Percentiles rank a stretch among this genome's conserved stretches.
Conservation (phyloP, 2,888 invertebrate genomes). For the Drosophila algonquin region DNA sequence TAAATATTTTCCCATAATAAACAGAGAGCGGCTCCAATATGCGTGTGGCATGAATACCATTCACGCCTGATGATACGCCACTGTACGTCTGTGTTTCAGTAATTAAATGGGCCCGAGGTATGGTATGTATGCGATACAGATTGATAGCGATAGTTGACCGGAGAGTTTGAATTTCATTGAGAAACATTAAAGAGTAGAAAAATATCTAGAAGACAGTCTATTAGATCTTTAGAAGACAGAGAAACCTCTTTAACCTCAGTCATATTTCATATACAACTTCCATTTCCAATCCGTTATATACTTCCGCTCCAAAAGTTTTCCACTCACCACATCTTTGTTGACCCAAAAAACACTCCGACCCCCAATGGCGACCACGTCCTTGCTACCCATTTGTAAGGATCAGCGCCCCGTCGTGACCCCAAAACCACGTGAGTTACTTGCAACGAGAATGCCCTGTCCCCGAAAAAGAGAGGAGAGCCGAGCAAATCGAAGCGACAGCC, state of each 20-base stretch:
- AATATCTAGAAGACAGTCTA: no score
- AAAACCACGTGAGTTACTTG: slow-evolving; percentile 35
- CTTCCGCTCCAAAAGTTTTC: not conserved
- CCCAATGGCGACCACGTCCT: slow-evolving; percentile 14
- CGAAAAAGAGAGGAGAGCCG: slow-evolving; percentile 30
- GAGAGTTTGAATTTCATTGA: no score
- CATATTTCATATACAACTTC: not conserved
- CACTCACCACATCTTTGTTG: not conserved
- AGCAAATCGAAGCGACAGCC: slow-evolving; percentile 61
- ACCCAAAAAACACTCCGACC: slow-evolving; percentile 10
- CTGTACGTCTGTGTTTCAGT: not conserved
- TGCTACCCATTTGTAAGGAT: slow-evolving; percentile 43
- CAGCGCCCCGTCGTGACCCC: slow-evolving; percentile 48
- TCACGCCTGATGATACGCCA: not conserved
- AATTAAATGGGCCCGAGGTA: not conserved
- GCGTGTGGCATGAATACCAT: not conserved
- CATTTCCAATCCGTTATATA: not conserved
- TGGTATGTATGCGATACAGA: not conserved
- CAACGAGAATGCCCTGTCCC: slow-evolving; percentile 14
- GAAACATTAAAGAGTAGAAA: no score
- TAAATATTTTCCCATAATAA: slow-evolving; percentile 32
- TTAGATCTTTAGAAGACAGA: not conserved
- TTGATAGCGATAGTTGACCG: not conserved
- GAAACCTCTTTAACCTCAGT: not conserved
- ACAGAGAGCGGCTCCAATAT: slow-evolving; percentile 7